Evolutionary conservation across 2,113 vertebrate species (phyloP), one percentile per base, ranked within the genome.

Genomic region (Thryonomys swinderianus): DNA sequence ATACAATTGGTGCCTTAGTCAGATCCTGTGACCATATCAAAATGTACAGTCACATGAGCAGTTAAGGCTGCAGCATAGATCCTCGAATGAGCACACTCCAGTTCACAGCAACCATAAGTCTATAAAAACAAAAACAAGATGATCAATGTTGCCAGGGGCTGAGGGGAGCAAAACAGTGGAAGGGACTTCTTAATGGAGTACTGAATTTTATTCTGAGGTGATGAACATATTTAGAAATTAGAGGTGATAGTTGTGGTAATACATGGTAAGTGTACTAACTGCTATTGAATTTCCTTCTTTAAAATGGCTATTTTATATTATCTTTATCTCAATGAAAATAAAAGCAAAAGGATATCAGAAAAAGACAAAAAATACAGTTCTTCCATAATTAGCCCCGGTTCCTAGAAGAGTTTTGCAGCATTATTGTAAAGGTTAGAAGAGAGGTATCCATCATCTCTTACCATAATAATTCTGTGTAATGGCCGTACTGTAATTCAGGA

Each of bases 141-240:
- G 0, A 79, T 4, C n/a, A 27, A 48, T 84, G 4, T 74, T 67
- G 11, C 27, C 34, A 86, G 14, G 17, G 37, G 5, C 55, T 67
- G 20, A 25, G 7, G 27, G 8, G 67, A 55, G 37, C 14, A 23
- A 62, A 23, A 42, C 73, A 64, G 51, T 37, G 27, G 57, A 16
- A 90, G 21, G 57, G 34, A 89, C 10, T 82, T 23, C 42, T 64
- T 88, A 62, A 51, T 71, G 16, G 32, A 3, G 27, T 37, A 59
- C 0, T 30, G 2, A 20, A 1, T 84, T 80, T 78, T 87, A 48
- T 73, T 79, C 66, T 1, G 21, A 76, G n/a, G 45, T 16, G 16
- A 62, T 69, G 62, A 48, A 85, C 85, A 55, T 74, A 64, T 48
- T 92, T 91, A 64, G 13, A 53, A 95, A 85, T 82, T 91, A 53